Evolutionary conservation across 2,888 invertebrate species (phyloP).

Genomic region (Cephus sareptanus): DNA sequence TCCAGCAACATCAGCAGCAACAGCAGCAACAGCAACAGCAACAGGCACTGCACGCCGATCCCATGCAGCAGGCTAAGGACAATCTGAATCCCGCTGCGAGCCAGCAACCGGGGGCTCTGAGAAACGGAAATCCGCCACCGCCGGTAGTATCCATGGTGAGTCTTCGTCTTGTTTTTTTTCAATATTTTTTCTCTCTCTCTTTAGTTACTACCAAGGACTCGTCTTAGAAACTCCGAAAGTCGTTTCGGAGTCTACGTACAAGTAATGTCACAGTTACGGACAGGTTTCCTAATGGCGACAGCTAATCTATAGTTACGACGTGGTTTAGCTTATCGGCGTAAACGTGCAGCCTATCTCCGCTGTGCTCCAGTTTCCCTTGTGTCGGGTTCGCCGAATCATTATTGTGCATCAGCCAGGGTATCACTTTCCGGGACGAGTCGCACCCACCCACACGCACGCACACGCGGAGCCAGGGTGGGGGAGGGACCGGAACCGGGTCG

Average conservation of each 20-base stretch:
- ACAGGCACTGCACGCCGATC: constrained; percentile 56
- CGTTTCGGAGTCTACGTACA: not conserved
- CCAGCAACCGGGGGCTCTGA: constrained; percentile 60
- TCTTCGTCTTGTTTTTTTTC: constrained; percentile 7
- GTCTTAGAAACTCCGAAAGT: not conserved
- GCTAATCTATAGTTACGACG: constrained; percentile 9
- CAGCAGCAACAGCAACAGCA: constrained; percentile 51
- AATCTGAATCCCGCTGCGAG: constrained; percentile 59
- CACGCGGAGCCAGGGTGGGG: constrained; percentile 11
- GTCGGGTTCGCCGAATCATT: constrained; percentile 3
- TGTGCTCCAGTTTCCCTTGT: constrained; percentile 40
- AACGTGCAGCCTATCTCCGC: constrained; percentile 32
- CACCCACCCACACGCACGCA: not conserved
- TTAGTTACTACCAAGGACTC: not conserved
- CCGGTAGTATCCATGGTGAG: constrained; percentile 64
- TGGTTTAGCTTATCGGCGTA: constrained; percentile 38
- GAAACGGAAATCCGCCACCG: constrained; percentile 63
- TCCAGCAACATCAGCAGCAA: constrained; percentile 51
- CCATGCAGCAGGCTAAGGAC: constrained; percentile 65
- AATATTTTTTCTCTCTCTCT: not conserved
- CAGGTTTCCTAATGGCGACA: not conserved
- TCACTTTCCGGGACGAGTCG: not conserved
- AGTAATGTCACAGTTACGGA: not conserved
- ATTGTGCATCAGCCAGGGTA: constrained; percentile 8
- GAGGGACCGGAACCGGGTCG: constrained; percentile 16